Evolutionary conservation across 64 coral and sea anemone species (phyloP).

Genomic region (Cladopsammia gracilis): DNA sequence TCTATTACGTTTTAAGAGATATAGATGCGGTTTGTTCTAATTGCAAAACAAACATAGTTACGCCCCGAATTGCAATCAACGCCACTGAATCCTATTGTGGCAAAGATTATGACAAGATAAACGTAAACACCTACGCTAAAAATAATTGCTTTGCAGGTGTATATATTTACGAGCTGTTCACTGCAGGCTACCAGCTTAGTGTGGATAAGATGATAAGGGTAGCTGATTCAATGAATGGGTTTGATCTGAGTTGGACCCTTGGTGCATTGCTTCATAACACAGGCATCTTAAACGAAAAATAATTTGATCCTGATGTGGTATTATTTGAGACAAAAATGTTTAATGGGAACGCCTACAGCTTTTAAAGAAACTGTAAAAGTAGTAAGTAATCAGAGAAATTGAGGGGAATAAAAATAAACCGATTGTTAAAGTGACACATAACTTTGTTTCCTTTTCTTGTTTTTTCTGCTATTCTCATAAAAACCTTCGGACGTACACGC

Average conservation of each 20-base stretch:
- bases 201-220: background rate
- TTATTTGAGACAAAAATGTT: too few species aligned
- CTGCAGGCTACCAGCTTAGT: background rate
- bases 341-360: too few species aligned
- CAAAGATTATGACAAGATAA: background rate
- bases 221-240: background rate
- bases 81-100: background rate
- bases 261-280: conserved; percentile 13
- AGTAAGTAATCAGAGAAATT: too few species aligned
- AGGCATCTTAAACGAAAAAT: background rate
- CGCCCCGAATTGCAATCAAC: background rate
- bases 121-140: background rate
- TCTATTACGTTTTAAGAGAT: conserved; percentile 44
- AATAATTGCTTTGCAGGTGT: conserved; percentile 25
- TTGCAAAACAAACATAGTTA: background rate
- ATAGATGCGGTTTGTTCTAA: conserved; percentile 25
- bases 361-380: too few species aligned
- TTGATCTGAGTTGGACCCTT: conserved; percentile 47
- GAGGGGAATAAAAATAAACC: too few species aligned
- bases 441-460: too few species aligned
- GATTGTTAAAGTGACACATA: too few species aligned
- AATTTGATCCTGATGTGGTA: background rate
- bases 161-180: conserved; percentile 24
- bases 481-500: too few species aligned
- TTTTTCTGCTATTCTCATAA: too few species aligned